Base-by-base conservation (phyloP, 2,113 vertebrate species). In the Himantopus leucocephalus region DNA sequence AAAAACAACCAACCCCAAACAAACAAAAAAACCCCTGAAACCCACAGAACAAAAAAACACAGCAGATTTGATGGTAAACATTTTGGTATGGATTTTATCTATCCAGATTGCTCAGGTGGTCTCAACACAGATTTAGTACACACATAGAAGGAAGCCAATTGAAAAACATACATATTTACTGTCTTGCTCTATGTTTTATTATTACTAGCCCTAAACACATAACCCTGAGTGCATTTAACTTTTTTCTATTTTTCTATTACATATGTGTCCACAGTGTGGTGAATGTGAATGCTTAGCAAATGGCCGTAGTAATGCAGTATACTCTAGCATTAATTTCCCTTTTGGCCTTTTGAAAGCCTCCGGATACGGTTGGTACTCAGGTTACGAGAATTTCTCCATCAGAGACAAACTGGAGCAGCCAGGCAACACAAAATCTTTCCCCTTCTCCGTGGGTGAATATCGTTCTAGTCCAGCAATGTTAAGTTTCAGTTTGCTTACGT, bases 231-330 rank as follows among this genome's bases (percentile, higher is more conserved):
- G 8, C 10, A 23, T 22, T 67, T 50, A 56, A 18, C 16, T 37
- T 26, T 78, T 66, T 59, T 52, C 5, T 67, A 0, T 89, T 55
- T 87, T 89, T 4, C 16, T 11, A 23, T 43, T 81, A 9, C 0
- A 0, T 56, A 14, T 19, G 6, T 2, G 1, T 35, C 24, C 32
- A 59, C n/a, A 22, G 24, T 1, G 6, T 20, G 15, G 11, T n/a
- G 50, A 77, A 53, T 45, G 23, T 0, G 3, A 68, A 56, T 34
- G 19, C 30, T 68, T 43, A 60, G 66, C 23, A 67, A 79, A 56
- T 20, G 37, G 15, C 30, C 10, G 1, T 1, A 58, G 52, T 21
- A 85, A 47, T 60, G 6, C 37, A 15, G 21, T 14, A 12, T 35
- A 22, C 16, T 63, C 18, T 15, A 24, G 14, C 41, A 79, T 11